Evolutionary conservation across 2,888 invertebrate genomes (phyloP).

Genomic region (Gasteruption jaculator): DNA sequence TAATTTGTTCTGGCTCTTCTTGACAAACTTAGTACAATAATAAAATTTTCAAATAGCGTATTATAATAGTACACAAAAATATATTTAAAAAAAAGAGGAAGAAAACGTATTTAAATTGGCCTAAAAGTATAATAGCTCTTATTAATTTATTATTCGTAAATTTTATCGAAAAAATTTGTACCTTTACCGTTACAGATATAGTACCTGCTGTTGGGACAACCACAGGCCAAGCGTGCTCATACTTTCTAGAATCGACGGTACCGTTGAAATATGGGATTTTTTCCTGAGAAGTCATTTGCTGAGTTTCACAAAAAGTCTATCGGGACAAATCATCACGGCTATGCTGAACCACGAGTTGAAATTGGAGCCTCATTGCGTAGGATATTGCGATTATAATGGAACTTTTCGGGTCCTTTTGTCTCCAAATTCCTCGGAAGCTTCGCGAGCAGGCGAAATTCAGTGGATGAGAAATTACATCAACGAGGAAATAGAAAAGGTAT

Average conservation of each 20-base stretch:
- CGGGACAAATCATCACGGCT: conserved; percentile 59
- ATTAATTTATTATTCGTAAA: too few species aligned
- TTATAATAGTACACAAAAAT: too few species aligned
- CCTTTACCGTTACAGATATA: conserved; percentile 51
- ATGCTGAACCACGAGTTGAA: conserved; percentile 59
- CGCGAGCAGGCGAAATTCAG: conserved; percentile 49
- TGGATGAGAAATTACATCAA: conserved; percentile 40
- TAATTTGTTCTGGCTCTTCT: too few species aligned
- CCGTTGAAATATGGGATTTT: conserved; percentile 78
- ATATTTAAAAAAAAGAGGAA: too few species aligned
- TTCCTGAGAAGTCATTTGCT: conserved; percentile 66
- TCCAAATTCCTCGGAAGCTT: conserved; percentile 56
- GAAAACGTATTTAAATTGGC: too few species aligned
- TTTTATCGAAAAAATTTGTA: too few species aligned
- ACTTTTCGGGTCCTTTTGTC: conserved; percentile 63
- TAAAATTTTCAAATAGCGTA: too few species aligned
- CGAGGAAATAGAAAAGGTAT: conserved; percentile 37
- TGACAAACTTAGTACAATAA: too few species aligned
- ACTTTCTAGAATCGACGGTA: conserved; percentile 69
- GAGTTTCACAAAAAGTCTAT: conserved; percentile 63
- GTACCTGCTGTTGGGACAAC: conserved; percentile 72
- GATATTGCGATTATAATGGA: conserved; percentile 67
- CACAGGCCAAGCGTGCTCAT: conserved; percentile 69
- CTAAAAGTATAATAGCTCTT: too few species aligned
- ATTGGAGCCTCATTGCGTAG: conserved; percentile 60